Conservation (phyloP, 2,888 invertebrate species). For the Aspidiotus destructor region DNA sequence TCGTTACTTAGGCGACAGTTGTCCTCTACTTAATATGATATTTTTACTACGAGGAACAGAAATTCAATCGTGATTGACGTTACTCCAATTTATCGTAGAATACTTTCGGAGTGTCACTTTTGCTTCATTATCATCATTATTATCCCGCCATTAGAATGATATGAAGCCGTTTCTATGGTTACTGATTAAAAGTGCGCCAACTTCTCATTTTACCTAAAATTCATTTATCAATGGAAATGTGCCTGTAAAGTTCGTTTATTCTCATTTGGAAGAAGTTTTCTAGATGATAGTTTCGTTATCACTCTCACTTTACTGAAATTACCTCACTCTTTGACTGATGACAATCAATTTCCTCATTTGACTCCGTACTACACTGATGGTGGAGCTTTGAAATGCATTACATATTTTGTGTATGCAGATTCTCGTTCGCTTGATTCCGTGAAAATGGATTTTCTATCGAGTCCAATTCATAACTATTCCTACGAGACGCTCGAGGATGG, state of each 20-base stretch:
- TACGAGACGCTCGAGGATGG: constrained; percentile 26
- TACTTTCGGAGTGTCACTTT: not conserved
- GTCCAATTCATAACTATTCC: constrained; percentile 18
- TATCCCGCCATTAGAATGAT: constrained; percentile 31
- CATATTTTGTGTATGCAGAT: too few species aligned
- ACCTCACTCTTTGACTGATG: too few species aligned
- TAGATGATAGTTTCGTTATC: not conserved
- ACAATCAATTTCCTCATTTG: not conserved
- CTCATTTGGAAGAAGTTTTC: not conserved
- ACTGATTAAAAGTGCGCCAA: constrained; percentile 29
- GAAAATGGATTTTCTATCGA: constrained; percentile 23
- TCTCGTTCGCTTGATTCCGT: too few species aligned
- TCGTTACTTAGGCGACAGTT: not conserved
- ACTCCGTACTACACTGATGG: not conserved
- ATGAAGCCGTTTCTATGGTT: constrained; percentile 32
- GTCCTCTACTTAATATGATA: not conserved
- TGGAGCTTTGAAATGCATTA: too few species aligned
- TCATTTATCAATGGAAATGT: not conserved
- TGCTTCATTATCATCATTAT: constrained; percentile 24
- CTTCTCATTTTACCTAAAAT: not conserved
- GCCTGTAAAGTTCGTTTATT: not conserved
- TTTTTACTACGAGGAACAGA: not conserved
- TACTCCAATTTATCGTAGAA: not conserved
- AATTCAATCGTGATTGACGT: not conserved
- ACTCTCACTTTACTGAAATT: not conserved